Percentiles rank a stretch among this genome's conserved stretches.
These are phyloP conservation scores for Struthidea cinerea DNA, from an alignment of 2,113 vertebrate species.

Conservation along the genomic window DNA sequence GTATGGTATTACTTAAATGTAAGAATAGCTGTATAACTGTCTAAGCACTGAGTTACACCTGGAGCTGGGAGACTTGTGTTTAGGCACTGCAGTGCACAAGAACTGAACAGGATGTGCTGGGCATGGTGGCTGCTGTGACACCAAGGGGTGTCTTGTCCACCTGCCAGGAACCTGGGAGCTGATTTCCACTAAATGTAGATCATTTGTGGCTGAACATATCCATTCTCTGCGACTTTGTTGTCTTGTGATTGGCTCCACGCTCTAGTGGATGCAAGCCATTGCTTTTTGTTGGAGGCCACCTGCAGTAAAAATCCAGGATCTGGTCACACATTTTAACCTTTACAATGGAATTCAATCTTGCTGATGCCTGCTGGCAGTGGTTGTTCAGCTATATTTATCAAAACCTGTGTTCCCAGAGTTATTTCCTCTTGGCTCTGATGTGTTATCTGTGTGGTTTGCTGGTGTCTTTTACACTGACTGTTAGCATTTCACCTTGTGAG, in stretches of 20 bases:
- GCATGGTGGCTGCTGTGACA: background rate
- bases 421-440: background rate
- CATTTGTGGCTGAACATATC: background rate
- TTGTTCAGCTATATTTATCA: background rate
- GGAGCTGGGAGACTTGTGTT: background rate
- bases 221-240: background rate
- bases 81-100: background rate
- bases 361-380: background rate
- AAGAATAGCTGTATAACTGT: background rate
- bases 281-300: background rate
- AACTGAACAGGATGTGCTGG: background rate
- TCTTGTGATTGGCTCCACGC: background rate
- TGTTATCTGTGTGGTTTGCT: background rate
- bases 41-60: background rate
- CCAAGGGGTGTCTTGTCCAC: background rate
- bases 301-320: background rate
- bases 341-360: background rate
- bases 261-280: background rate
- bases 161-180: background rate
- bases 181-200: background rate
- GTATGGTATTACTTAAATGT: background rate
- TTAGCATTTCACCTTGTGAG: background rate
- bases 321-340: background rate
- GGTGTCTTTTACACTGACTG: background rate
- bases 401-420: background rate